phyloP scores from a whole-genome alignment of 2,113 vertebrate species.

The Chionomys nivalis region DNA sequence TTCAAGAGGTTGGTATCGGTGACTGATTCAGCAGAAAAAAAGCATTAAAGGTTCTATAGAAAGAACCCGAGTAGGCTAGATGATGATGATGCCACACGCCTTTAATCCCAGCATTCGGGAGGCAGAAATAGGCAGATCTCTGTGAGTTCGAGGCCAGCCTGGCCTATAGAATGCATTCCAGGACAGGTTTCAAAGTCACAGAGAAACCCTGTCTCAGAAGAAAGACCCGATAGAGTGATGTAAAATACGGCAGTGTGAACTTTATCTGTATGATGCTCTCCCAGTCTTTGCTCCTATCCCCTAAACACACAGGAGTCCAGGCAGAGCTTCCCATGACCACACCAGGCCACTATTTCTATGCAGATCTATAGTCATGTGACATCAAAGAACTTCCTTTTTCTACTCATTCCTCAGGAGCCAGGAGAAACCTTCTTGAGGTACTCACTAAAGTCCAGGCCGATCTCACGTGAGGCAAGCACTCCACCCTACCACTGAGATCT shows the following conservation, averaged over 20 bases:
- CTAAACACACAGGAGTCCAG: neutral
- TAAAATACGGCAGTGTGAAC: conserved; percentile 6
- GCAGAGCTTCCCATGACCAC: neutral
- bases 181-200: no score
- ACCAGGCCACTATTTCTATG: neutral
- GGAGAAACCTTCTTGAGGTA: neutral
- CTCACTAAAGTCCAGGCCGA: neutral
- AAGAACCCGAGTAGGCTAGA: neutral
- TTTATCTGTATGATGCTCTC: neutral
- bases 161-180: no score
- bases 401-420: neutral
- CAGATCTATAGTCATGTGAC: neutral
- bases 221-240: neutral
- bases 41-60: neutral
- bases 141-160: no score
- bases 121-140: no score
- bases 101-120: no score
- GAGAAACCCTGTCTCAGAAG: no score
- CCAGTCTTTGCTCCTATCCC: neutral
- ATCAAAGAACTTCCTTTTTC: neutral
- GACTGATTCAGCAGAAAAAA: neutral
- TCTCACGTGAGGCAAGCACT: neutral
- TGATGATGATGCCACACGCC: no score
- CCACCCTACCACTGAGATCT: neutral
- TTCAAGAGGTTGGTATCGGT: neutral